Evolutionary conservation across 2,888 invertebrate species (phyloP), one percentile per base, ranked within the genome.

Genomic region (Coleophora deauratella): DNA sequence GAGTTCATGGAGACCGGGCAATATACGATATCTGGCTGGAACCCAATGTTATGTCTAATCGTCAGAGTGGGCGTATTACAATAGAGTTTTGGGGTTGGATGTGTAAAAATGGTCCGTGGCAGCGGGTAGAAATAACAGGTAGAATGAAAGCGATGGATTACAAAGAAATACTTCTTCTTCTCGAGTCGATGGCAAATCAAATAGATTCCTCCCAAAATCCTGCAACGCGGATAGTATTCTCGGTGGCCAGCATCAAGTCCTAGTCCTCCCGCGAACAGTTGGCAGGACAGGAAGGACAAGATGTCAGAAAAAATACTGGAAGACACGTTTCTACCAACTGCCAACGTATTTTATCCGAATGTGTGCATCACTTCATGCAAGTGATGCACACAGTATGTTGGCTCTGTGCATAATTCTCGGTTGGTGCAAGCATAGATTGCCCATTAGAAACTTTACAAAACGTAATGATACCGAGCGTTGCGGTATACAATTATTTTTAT

Each of bases 61-160:
- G 36, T 21, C 3, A 21, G 6, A 21, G 21, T 21, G 21, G 21
- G 3, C 3, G 21, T 4, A 4, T 21, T 3, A 4, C 21, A 21
- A 4, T 21, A 6, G 6, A 21, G 3, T 21, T 21, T 21, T 21
- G 21, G 21, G 6, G 21, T n/a, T 15, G 28, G 21, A 41, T 11
- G 33, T 33, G 2, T 12, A 12, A 3, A 13, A 3, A 11, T 8
- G 33, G 33, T 4, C 43, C 27, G 43, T 39, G 27, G n/a, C 34
- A 43, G 35, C 35, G 38, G 11, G 42, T 43, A 40, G 43, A 40
- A 33, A 44, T 44, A 37, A 21, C 34, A 15, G 44, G 44, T 28
- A 37, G 35, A 37, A 40, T 44, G 40, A 40, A 38, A 37, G 32
- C 40, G 31, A 11, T 27, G 9, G 28, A 37, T 9, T 40, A 44